Base-by-base conservation (phyloP, 2,113 vertebrate genomes). In the Petrocephalus zakoni region DNA sequence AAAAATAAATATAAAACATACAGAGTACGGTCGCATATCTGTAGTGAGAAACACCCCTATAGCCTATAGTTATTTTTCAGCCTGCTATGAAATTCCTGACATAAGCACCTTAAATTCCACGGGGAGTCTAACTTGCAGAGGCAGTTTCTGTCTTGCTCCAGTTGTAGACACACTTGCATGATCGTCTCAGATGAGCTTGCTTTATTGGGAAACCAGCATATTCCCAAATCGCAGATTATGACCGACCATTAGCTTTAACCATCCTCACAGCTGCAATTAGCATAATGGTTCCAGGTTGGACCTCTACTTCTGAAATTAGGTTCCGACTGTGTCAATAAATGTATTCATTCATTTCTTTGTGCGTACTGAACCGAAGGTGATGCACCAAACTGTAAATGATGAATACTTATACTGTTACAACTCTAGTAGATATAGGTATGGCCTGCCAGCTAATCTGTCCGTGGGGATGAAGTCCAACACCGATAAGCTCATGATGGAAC, bases 401-500 rank as follows among this genome's bases (percentile, higher is more conserved):
- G 6, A 9, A 11, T 11, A 64, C n/a, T 25, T 64, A 22, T 25
- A 64, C n/a, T 0, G 0, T 25, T 25, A 64, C 61, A 9, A 64
- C n/a, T 22, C 22, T 2, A 37, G 46, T 85, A 85, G 0, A 89
- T 42, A 56, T 64, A 64, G 25, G 29, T n/a, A 47, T 37, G 19
- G 13, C 52, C 82, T 9, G 37, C 82, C 2, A 68, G 25, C 42
- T 46, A 8, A 25, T 61, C 58, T 53, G 64, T 85, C 53, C 85
- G 22, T 49, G 42, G 25, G 34, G 42, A 25, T 37, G 61, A 89
- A 86, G 47, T 89, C 58, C 7, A 25, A 82, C 81, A 89, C 46
- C 19, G 82, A 15, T 29, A 89, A 47, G 37, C 85, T 89, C 37
- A 89, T 46, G 2, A 85, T 82, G 83, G 58, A 85, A 46, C 11